Evolutionary conservation across 2,113 vertebrate genomes (phyloP).

Genomic region (Syngnathoides biaculeatus): DNA sequence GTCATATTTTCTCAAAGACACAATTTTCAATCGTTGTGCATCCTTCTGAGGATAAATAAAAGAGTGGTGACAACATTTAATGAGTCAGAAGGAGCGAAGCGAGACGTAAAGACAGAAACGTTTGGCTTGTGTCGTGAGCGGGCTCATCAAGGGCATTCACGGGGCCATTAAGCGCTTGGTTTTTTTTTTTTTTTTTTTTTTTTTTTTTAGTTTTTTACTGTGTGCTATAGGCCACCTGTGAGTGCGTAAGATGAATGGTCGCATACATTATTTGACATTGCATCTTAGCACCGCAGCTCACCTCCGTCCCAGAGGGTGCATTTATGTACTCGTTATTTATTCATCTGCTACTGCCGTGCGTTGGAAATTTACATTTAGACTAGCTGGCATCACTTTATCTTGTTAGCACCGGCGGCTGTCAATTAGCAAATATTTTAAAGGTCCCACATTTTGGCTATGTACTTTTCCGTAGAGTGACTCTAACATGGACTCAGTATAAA

Average conservation of each 20-base stretch:
- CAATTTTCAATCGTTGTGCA: neutral
- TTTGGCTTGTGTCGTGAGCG: neutral
- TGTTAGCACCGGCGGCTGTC: neutral
- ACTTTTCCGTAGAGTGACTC: too few species aligned
- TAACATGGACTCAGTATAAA: too few species aligned
- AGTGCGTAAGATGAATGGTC: slow-evolving; percentile 42
- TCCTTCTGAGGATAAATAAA: neutral
- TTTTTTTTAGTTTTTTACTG: too few species aligned
- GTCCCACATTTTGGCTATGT: too few species aligned
- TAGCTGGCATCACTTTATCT: slow-evolving; percentile 40
- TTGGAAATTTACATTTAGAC: slow-evolving; percentile 56
- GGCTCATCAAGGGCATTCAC: slow-evolving; percentile 31
- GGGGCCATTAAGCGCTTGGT: slow-evolving; percentile 20
- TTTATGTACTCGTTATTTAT: slow-evolving; percentile 33
- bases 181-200: too few species aligned
- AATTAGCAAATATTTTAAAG: neutral
- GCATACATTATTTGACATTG: slow-evolving; percentile 28
- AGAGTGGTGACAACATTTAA: neutral
- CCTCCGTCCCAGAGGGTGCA: neutral
- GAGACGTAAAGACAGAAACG: slow-evolving; percentile 4
- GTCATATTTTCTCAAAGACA: neutral
- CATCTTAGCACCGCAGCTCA: slow-evolving; percentile 5
- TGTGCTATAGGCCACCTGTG: neutral
- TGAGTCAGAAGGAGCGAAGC: neutral
- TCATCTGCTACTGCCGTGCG: slow-evolving; percentile 23